Conservation (phyloP, 2,113 vertebrate genomes). For the Albula goreensis region DNA sequence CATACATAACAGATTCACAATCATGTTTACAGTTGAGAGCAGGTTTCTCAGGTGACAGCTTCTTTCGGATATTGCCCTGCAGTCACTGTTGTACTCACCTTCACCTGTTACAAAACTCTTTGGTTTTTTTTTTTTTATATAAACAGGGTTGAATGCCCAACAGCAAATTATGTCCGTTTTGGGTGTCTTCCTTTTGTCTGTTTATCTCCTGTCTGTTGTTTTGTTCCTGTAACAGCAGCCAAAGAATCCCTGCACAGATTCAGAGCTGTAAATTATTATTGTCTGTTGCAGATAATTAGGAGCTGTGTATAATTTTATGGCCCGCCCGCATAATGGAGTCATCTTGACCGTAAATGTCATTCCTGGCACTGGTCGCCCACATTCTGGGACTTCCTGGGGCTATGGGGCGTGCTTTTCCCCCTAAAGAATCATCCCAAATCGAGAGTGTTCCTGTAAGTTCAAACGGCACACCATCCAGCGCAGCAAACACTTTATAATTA, state of each 20-base stretch:
- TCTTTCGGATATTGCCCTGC: neutral
- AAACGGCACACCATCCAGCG: neutral
- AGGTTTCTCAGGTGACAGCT: too few relatives aligned
- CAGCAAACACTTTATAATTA: neutral
- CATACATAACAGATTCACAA: too few relatives aligned
- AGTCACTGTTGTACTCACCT: neutral
- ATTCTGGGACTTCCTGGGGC: neutral
- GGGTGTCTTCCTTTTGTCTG: neutral
- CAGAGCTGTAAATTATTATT: neutral
- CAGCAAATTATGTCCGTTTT: neutral
- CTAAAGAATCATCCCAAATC: neutral
- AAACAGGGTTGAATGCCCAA: neutral
- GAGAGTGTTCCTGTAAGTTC: neutral
- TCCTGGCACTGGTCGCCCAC: neutral
- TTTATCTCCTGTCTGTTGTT: too few relatives aligned
- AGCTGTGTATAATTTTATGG: neutral
- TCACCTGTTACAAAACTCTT: neutral
- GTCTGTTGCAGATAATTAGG: neutral
- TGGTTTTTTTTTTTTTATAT: neutral
- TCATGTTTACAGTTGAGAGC: too few relatives aligned
- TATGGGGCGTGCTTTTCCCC: neutral
- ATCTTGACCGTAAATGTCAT: neutral
- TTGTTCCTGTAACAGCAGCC: neutral
- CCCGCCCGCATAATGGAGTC: neutral
- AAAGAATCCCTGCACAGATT: neutral